These are phyloP conservation scores for Polypterus bichir DNA, from an alignment of 2,113 vertebrate genomes.

Conservation along the genomic window DNA sequence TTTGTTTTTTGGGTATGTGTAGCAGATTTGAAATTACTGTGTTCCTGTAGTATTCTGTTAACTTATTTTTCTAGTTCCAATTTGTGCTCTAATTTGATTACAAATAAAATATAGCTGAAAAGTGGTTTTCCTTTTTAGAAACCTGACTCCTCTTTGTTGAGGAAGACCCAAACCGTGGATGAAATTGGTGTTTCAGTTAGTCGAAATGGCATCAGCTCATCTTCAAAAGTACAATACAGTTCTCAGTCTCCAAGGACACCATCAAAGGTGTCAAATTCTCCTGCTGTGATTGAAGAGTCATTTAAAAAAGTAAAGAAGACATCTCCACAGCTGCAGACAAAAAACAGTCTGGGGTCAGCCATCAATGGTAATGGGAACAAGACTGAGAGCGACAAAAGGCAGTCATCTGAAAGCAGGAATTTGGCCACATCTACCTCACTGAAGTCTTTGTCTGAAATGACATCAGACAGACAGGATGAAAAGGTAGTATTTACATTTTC, in stretches of 20 bases:
- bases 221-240: conserved; percentile 41
- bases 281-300: conserved; percentile 39
- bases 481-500: conserved; percentile 32
- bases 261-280: conserved; percentile 25
- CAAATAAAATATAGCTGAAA: no score
- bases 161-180: conserved; percentile 48
- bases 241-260: conserved; percentile 28
- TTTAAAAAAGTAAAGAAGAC: conserved; percentile 63
- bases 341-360: conserved; percentile 17
- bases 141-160: conserved; percentile 44
- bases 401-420: conserved; percentile 39
- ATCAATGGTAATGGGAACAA: conserved; percentile 17
- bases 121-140: conserved; percentile 32
- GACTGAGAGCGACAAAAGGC: conserved; percentile 33
- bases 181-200: conserved; percentile 55
- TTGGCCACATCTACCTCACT: conserved; percentile 55
- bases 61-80: no score
- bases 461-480: conserved; percentile 42
- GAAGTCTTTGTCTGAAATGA: conserved; percentile 44
- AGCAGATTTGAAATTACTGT: no score
- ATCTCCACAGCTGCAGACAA: conserved; percentile 28
- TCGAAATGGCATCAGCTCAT: conserved; percentile 33
- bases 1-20: no score
- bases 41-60: no score
- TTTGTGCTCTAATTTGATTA: no score